Percentiles rank a stretch among this genome's conserved stretches.
Conservation (phyloP, 1,140 invertebrate species). For the Varroa destructor region DNA sequence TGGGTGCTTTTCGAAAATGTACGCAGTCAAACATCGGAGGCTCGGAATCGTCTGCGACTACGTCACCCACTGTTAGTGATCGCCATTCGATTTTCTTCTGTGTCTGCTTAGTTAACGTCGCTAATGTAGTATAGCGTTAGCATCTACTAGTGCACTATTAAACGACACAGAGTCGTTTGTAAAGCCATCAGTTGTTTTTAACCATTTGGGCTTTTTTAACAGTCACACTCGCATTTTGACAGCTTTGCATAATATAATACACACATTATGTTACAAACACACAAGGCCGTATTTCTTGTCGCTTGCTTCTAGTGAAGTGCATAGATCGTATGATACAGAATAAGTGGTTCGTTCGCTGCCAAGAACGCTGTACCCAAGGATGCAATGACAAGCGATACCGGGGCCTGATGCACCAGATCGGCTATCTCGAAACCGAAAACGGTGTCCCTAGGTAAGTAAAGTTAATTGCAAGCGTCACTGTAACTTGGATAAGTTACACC, state of each 20-base stretch:
- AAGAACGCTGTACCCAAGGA: conserved; percentile 9
- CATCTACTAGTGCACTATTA: background rate
- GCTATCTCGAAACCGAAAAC: background rate
- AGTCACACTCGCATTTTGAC: too few species aligned
- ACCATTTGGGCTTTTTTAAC: too few species aligned
- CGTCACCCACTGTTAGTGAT: background rate
- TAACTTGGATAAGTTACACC: too few species aligned
- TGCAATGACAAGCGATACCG: conserved; percentile 23
- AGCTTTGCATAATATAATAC: too few species aligned
- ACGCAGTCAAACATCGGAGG: conserved; percentile 19
- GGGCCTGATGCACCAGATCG: conserved; percentile 21
- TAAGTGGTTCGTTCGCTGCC: conserved; percentile 10
- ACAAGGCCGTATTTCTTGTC: too few species aligned
- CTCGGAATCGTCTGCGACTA: conserved; percentile 15
- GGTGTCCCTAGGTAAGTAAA: background rate
- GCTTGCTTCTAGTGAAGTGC: conserved; percentile 4
- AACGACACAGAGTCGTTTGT: too few species aligned
- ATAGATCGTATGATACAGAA: conserved; percentile 23
- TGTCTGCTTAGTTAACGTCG: too few species aligned
- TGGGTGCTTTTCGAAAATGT: conserved; percentile 23
- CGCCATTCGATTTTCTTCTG: too few species aligned
- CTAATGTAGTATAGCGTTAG: too few species aligned
- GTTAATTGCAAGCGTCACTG: too few species aligned
- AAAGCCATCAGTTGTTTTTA: too few species aligned
- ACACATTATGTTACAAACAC: too few species aligned